Evolutionary conservation across 2,113 vertebrate species (phyloP).

Genomic region (Ammodytes dubius): DNA sequence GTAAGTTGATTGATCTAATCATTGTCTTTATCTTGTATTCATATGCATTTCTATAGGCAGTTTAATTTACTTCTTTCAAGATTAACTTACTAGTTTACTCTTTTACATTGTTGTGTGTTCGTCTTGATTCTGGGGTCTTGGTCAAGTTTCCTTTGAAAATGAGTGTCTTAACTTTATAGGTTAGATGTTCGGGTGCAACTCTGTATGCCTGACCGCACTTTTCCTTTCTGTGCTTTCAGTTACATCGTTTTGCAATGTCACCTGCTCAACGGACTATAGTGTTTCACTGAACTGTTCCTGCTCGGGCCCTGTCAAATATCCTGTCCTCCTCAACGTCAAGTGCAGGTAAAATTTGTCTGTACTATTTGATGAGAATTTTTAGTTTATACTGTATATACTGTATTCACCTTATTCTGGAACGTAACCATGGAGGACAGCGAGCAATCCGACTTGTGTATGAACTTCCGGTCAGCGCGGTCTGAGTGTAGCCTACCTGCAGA

Average conservation of each 20-base stretch:
- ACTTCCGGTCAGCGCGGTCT: no score
- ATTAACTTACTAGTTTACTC: neutral
- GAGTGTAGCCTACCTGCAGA: no score
- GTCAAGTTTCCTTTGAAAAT: neutral
- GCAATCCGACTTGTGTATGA: no score
- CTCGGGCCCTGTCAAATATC: neutral
- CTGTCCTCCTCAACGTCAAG: conserved; percentile 23
- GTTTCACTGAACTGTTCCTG: conserved; percentile 75
- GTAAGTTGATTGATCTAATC: conserved; percentile 36
- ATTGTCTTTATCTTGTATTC: neutral
- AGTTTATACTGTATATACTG: no score
- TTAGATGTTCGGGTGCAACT: neutral
- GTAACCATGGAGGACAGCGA: no score
- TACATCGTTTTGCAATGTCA: conserved; percentile 57
- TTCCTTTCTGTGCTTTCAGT: conserved; percentile 28
- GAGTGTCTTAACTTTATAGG: neutral
- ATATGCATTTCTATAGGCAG: neutral
- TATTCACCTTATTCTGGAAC: no score
- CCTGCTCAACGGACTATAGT: conserved; percentile 66
- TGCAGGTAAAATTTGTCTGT: conserved; percentile 64
- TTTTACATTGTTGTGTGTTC: neutral
- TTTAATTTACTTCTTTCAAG: neutral
- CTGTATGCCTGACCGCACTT: neutral
- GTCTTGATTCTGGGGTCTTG: neutral
- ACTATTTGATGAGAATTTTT: neutral